A percentile compares a stretch with the other conserved stretches of the same genome.
phyloP scores from a whole-genome alignment of 2,113 vertebrate genomes.

The Gorsachius goisagi region DNA sequence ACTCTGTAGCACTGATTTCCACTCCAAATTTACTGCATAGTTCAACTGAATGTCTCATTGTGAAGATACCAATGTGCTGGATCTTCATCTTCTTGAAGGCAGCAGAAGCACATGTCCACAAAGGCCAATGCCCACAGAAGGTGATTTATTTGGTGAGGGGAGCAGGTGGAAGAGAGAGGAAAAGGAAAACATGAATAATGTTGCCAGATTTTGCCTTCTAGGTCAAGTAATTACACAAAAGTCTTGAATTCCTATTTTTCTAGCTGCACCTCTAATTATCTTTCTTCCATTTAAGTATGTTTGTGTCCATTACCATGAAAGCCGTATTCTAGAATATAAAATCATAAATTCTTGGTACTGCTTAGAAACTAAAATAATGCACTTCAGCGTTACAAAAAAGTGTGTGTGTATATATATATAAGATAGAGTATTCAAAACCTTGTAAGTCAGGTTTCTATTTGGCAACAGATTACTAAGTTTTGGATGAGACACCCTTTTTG shows the following conservation, averaged over 20 bases:
- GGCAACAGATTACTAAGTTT: background rate
- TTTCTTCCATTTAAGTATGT: background rate
- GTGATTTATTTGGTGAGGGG: background rate
- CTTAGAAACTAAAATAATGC: background rate
- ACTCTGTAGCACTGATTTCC: background rate
- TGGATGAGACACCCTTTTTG: background rate
- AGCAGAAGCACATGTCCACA: background rate
- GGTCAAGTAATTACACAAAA: constrained; percentile 3
- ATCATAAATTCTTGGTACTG: background rate
- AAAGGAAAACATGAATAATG: background rate
- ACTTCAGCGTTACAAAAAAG: background rate
- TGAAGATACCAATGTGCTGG: background rate
- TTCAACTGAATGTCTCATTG: background rate
- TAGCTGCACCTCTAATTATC: background rate
- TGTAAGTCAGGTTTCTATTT: too few species aligned
- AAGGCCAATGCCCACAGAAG: background rate
- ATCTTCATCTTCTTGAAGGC: background rate
- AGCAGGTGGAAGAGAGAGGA: background rate
- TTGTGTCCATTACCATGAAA: background rate
- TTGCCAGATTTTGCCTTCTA: background rate
- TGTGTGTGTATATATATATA: too few species aligned
- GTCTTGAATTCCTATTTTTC: background rate
- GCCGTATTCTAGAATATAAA: background rate
- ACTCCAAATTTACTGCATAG: background rate
- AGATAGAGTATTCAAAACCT: too few species aligned